phyloP scores from a whole-genome alignment of 2,797 vertebrate species.

The Rhabdophis nuchalis region DNA sequence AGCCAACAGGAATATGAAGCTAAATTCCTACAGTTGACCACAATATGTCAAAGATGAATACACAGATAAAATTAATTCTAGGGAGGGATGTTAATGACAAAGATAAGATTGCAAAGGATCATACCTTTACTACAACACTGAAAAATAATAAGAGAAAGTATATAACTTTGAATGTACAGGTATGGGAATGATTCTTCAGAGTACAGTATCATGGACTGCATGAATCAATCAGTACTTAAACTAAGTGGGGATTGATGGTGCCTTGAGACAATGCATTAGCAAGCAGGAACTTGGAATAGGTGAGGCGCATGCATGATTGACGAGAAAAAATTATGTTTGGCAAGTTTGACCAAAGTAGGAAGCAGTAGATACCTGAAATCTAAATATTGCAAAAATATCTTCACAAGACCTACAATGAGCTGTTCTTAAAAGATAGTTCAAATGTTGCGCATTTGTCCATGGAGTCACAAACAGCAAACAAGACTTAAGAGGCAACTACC shows the following conservation, averaged over 20 bases:
- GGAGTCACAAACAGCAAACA: neutral
- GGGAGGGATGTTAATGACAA: neutral
- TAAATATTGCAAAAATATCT: neutral
- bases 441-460: neutral
- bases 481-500: neutral
- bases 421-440: neutral
- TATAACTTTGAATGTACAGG: neutral
- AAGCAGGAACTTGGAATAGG: neutral
- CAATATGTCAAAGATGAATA: neutral
- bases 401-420: neutral
- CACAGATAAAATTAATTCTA: neutral
- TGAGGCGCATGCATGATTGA: neutral
- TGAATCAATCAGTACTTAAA: neutral
- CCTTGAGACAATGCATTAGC: neutral
- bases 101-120: neutral
- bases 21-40: neutral
- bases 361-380: neutral
- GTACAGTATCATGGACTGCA: neutral
- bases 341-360: neutral
- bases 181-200: neutral
- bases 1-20: neutral
- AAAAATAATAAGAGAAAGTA: neutral
- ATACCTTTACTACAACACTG: neutral
- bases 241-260: neutral
- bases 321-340: neutral